These are phyloP conservation scores for Cliona cf. orientalis DNA, from an alignment of 37 sponge, comb jelly and placozoan species.

Conservation along the genomic window DNA sequence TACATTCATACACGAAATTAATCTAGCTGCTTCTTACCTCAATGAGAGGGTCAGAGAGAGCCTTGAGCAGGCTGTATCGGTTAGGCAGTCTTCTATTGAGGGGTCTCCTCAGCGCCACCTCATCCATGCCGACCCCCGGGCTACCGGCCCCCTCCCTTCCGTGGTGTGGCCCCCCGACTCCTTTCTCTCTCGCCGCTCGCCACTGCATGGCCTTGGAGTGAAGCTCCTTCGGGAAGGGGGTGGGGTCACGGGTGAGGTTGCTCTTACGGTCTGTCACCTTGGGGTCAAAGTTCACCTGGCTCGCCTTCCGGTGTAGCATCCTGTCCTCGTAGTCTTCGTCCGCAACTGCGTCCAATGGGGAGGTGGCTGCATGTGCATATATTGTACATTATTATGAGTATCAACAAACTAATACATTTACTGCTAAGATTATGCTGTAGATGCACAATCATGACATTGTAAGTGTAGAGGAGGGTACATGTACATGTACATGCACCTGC, in stretches of 20 bases:
- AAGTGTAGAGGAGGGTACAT: too few species aligned
- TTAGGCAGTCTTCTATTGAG: neutral
- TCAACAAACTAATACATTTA: too few species aligned
- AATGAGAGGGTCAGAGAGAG: slow-evolving; percentile 40
- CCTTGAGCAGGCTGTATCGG: slow-evolving; percentile 34
- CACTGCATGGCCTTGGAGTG: slow-evolving; percentile 60
- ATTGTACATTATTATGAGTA: too few species aligned
- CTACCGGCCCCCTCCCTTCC: neutral
- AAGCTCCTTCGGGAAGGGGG: slow-evolving; percentile 64
- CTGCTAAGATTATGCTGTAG: too few species aligned
- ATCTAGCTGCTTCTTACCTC: slow-evolving; percentile 8
- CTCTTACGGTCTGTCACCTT: slow-evolving; percentile 24
- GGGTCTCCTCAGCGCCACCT: neutral
- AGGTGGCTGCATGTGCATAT: slow-evolving; percentile 2
- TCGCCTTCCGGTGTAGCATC: neutral
- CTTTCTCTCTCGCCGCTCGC: slow-evolving; percentile 40
- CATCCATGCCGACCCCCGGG: neutral
- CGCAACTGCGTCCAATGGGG: slow-evolving; percentile 1
- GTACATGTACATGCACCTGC: too few species aligned
- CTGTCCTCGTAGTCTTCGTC: neutral
- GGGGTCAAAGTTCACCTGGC: slow-evolving; percentile 53
- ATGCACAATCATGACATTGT: too few species aligned
- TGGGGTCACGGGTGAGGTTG: slow-evolving; percentile 56
- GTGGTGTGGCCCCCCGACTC: neutral
- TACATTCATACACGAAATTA: neutral